Conservation (phyloP, 2,888 invertebrate genomes). For the Sarcophaga carnaria region DNA sequence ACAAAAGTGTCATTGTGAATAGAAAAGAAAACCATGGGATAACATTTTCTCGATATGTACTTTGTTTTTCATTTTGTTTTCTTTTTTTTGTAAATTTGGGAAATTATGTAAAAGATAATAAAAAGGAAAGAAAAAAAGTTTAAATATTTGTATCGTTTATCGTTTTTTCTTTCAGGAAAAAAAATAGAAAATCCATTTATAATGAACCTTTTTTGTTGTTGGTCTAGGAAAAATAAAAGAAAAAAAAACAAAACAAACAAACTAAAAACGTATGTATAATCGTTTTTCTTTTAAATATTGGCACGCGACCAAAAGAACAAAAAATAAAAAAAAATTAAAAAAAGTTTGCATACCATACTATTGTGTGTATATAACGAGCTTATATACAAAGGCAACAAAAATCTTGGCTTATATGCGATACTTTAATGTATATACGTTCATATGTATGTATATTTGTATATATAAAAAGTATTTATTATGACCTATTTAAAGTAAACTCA, state of each 20-base stretch:
- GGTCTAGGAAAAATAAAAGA: constrained; percentile 18
- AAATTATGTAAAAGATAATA: not conserved
- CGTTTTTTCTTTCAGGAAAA: not conserved
- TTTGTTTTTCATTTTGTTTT: too few relatives aligned
- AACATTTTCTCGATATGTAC: too few relatives aligned
- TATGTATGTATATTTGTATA: not conserved
- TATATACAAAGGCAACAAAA: not conserved
- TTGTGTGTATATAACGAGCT: not conserved
- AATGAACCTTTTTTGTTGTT: constrained; percentile 1
- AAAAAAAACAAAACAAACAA: not conserved
- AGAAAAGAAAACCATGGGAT: constrained; percentile 3
- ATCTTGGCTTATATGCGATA: constrained; percentile 40
- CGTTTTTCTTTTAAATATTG: constrained; percentile 49
- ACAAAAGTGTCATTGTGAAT: constrained; percentile 23
- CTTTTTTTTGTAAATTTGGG: too few relatives aligned
- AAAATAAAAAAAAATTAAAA: not conserved
- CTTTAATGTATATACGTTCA: constrained; percentile 7
- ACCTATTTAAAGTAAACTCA: constrained; percentile 46
- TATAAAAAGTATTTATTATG: constrained; percentile 27
- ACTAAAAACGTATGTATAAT: not conserved
- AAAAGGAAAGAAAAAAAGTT: not conserved
- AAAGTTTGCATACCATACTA: constrained; percentile 21
- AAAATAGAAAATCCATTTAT: constrained; percentile 5
- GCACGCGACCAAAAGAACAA: constrained; percentile 50
- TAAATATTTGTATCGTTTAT: not conserved